phyloP scores from a whole-genome alignment of 2,888 invertebrate genomes.

The Hemithea aestivaria region DNA sequence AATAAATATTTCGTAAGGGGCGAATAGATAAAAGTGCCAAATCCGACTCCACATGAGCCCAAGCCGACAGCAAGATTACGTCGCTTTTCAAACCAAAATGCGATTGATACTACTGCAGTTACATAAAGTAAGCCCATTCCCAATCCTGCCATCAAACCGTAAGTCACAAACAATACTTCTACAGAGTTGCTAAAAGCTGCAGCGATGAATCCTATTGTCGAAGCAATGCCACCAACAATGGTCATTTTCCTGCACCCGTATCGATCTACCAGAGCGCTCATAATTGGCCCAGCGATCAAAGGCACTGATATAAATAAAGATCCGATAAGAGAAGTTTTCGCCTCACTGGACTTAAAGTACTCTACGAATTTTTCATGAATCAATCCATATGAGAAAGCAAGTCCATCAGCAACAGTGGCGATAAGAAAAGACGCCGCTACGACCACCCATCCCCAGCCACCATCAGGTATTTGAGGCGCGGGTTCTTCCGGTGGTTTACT shows the following conservation, averaged over 20 bases:
- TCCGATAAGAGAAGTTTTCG: conserved; percentile 92
- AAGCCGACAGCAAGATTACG: conserved; percentile 92
- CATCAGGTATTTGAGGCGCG: conserved; percentile 85
- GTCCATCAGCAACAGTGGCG: conserved; percentile 94
- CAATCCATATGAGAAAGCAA: conserved; percentile 95
- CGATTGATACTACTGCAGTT: conserved; percentile 93
- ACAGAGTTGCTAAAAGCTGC: conserved; percentile 86
- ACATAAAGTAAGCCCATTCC: conserved; percentile 92
- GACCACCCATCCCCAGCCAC: conserved; percentile 96
- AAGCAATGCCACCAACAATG: conserved; percentile 84
- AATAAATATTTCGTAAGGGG: conserved; percentile 89
- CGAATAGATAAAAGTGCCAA: conserved; percentile 93
- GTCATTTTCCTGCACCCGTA: conserved; percentile 90
- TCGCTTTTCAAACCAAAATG: conserved; percentile 95
- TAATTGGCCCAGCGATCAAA: conserved; percentile 89
- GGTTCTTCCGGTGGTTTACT: conserved; percentile 50
- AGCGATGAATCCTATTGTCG: conserved; percentile 87
- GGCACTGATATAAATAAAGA: conserved; percentile 94
- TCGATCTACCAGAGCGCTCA: conserved; percentile 90
- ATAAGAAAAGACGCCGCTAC: conserved; percentile 91
- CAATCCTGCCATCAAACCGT: conserved; percentile 90
- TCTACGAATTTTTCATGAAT: conserved; percentile 88
- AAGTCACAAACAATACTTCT: conserved; percentile 88
- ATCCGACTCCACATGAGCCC: conserved; percentile 93
- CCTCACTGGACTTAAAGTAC: conserved; percentile 87